A percentile compares a stretch with the other conserved stretches of the same genome.
These are phyloP conservation scores for Maniola jurtina DNA, from an alignment of 1,140 invertebrate species.

Conservation along the genomic window DNA sequence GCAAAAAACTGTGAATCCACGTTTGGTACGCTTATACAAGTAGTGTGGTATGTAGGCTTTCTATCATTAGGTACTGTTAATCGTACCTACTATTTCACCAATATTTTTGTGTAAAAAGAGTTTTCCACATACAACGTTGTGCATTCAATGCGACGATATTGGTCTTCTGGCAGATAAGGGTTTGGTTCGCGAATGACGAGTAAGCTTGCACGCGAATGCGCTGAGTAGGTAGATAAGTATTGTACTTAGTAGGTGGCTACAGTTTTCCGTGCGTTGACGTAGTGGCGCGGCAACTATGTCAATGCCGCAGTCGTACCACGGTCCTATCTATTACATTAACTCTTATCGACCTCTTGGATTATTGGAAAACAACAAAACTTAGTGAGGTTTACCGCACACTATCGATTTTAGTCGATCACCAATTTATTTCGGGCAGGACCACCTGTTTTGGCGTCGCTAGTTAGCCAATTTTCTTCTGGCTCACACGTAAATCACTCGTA, in stretches of 20 bases:
- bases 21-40: too few relatives aligned
- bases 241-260: too few relatives aligned
- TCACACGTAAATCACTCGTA: too few relatives aligned
- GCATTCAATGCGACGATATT: slow-evolving; percentile 8
- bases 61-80: too few relatives aligned
- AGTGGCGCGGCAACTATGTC: slow-evolving; percentile 69
- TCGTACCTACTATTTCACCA: not conserved
- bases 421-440: too few relatives aligned
- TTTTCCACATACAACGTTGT: slow-evolving; percentile 7
- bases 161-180: slow-evolving; percentile 14
- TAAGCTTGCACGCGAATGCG: slow-evolving; percentile 5
- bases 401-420: too few relatives aligned
- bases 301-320: slow-evolving; percentile 57
- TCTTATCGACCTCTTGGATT: slow-evolving; percentile 71
- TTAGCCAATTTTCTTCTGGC: too few relatives aligned
- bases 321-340: slow-evolving; percentile 63
- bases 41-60: too few relatives aligned
- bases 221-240: not conserved
- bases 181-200: slow-evolving; percentile 6
- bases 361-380: slow-evolving; percentile 53
- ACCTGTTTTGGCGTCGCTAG: too few relatives aligned
- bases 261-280: slow-evolving; percentile 44
- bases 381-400: not conserved
- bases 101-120: not conserved
- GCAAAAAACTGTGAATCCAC: too few relatives aligned